phyloP scores from a whole-genome alignment of 2,888 invertebrate genomes.

The Lathronympha strigana region DNA sequence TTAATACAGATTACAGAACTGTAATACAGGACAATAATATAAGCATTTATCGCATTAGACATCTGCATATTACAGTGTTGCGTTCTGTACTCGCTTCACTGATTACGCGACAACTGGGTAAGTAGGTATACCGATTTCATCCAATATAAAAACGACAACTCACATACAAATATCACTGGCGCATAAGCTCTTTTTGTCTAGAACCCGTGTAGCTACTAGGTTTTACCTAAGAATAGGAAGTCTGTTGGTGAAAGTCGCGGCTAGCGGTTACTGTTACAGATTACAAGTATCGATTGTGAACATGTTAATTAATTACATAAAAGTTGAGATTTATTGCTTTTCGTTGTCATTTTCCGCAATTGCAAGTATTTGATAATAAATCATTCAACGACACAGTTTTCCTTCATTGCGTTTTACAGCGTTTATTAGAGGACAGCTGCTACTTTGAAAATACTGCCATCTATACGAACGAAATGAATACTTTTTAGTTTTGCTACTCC shows the following conservation, averaged over 20 bases:
- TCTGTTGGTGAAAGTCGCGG: slow-evolving; percentile 29
- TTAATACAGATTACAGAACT: not conserved
- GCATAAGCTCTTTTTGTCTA: not conserved
- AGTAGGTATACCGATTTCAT: too few species aligned
- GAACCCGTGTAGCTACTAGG: slow-evolving; percentile 8
- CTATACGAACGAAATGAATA: not conserved
- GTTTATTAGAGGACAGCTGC: not conserved
- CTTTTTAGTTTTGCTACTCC: slow-evolving; percentile 37
- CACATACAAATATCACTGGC: not conserved
- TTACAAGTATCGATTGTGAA: slow-evolving; percentile 8
- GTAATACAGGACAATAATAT: not conserved
- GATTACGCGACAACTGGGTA: slow-evolving; percentile 37
- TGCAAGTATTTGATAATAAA: too few species aligned
- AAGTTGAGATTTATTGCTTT: not conserved
- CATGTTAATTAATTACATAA: slow-evolving; percentile 16
- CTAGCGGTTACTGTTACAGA: slow-evolving; percentile 5
- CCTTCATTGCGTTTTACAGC: not conserved
- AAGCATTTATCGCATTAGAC: slow-evolving; percentile 19
- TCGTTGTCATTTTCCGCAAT: not conserved
- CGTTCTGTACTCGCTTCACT: slow-evolving; percentile 24
- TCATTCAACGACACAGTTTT: not conserved
- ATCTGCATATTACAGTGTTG: slow-evolving; percentile 34
- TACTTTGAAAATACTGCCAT: slow-evolving; percentile 4
- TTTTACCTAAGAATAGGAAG: slow-evolving; percentile 37
- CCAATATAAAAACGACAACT: not conserved